phyloP scores from a whole-genome alignment of 2,797 vertebrate species.

The Malurus leucopterus region DNA sequence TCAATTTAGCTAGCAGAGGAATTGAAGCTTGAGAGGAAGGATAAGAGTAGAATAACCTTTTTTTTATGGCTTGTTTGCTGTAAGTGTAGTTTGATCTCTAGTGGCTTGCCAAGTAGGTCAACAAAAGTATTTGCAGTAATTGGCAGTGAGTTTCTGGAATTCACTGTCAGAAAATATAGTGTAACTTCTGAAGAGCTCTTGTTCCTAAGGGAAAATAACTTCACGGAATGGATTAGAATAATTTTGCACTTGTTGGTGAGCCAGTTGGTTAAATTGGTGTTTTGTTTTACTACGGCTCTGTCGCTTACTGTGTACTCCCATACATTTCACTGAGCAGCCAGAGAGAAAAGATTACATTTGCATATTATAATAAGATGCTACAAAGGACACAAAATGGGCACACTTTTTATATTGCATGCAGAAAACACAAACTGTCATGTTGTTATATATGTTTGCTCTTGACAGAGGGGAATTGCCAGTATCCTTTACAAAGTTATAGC shows the following conservation, averaged over 20 bases:
- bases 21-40: constrained; percentile 36
- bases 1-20: constrained; percentile 17
- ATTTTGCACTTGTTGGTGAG: background rate
- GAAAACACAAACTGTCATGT: background rate
- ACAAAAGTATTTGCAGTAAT: constrained; percentile 38
- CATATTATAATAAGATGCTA: background rate
- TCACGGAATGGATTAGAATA: constrained; percentile 4
- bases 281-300: background rate
- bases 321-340: background rate
- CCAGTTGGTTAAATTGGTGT: background rate
- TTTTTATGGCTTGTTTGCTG: constrained; percentile 26
- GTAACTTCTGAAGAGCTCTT: constrained; percentile 1
- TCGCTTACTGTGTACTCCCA: background rate
- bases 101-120: constrained; percentile 41
- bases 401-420: background rate
- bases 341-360: background rate
- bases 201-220: constrained; percentile 16
- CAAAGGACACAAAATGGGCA: background rate
- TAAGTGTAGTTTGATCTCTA: constrained; percentile 38
- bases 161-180: constrained; percentile 11
- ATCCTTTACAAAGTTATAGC: background rate
- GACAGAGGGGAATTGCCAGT: background rate
- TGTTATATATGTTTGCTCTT: background rate
- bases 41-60: constrained; percentile 24
- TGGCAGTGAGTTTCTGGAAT: constrained; percentile 39